Base-by-base conservation (phyloP, 2,113 vertebrate species). In the Microcebus lehilahytsara region DNA sequence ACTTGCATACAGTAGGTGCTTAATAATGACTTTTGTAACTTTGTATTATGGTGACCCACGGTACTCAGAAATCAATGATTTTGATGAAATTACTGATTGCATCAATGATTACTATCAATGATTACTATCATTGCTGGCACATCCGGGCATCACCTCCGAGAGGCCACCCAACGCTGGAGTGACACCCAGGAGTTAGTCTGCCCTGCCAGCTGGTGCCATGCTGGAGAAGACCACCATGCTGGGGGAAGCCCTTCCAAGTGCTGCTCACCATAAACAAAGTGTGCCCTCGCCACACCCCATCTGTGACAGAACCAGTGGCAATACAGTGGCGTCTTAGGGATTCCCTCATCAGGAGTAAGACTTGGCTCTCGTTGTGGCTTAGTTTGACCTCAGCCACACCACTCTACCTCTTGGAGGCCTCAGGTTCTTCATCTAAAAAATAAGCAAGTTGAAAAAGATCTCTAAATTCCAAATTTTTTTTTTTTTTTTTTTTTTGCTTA, bases 171-270 rank as follows among this genome's bases (percentile, higher is more conserved):
- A 1, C 11, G 32, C 40, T 83, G 27, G 37, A 6, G 13, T 34
- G 13, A 0, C 3, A 1, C n/a, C 49, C 32, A 77, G 69, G 79
- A 46, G 78, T 66, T 51, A 64, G 85, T 60, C 20, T 16, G 22
- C 20, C 8, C 10, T 17, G 0, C 23, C 40, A 71, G 16, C 37
- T 71, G 85, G 72, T 81, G 7, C 30, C 60, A 3, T 12, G 20
- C 13, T 23, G 3, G 56, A 51, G 51, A 85, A 34, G 46, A 6
- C 17, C 1, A 0, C 20, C n/a, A 0, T 16, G 30, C 3, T 34
- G 32, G 37, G 3, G 4, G 20, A 14, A 72, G n/a, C 2, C 46
- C 13, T 58, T 27, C 34, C 40, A 4, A 7, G 34, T 4, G 0
- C 12, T 46, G 25, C 9, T 58, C 42, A 27, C 78, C 49, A 79